A percentile compares a stretch with the other conserved stretches of the same genome.
Evolutionary conservation across 2,888 invertebrate genomes (phyloP).

Genomic region (Eledona agricola): DNA sequence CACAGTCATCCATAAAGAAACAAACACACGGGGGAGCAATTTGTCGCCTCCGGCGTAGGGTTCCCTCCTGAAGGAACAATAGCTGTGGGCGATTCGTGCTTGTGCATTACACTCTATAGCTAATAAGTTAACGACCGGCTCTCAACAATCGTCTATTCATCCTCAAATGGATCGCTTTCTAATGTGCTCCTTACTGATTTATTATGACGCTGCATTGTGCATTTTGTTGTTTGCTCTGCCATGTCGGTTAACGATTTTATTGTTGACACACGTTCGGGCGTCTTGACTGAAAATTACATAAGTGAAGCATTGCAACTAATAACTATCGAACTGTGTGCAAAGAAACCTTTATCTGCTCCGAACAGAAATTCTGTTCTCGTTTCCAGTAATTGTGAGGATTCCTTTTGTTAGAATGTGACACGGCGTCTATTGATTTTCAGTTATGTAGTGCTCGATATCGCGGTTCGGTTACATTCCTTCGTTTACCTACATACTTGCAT

Average conservation of each 20-base stretch:
- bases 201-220: conserved; percentile 54
- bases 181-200: conserved; percentile 57
- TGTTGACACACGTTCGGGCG: conserved; percentile 56
- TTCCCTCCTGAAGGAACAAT: conserved; percentile 49
- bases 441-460: conserved; percentile 15
- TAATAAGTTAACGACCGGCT: conserved; percentile 55
- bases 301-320: neutral
- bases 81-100: conserved; percentile 57
- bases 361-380: conserved; percentile 45
- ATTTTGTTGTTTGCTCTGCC: conserved; percentile 43
- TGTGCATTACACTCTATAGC: conserved; percentile 53
- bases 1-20: conserved; percentile 31
- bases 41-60: conserved; percentile 43
- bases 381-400: conserved; percentile 51
- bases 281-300: neutral
- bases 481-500: too few species aligned
- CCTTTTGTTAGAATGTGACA: conserved; percentile 47
- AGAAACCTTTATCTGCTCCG: conserved; percentile 35
- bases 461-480: conserved; percentile 17
- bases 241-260: conserved; percentile 47
- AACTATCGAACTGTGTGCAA: conserved; percentile 6
- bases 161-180: conserved; percentile 56
- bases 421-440: conserved; percentile 31
- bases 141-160: conserved; percentile 41
- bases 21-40: conserved; percentile 45